Base-by-base conservation (phyloP, 2,113 vertebrate species). In the Gorsachius goisagi region DNA sequence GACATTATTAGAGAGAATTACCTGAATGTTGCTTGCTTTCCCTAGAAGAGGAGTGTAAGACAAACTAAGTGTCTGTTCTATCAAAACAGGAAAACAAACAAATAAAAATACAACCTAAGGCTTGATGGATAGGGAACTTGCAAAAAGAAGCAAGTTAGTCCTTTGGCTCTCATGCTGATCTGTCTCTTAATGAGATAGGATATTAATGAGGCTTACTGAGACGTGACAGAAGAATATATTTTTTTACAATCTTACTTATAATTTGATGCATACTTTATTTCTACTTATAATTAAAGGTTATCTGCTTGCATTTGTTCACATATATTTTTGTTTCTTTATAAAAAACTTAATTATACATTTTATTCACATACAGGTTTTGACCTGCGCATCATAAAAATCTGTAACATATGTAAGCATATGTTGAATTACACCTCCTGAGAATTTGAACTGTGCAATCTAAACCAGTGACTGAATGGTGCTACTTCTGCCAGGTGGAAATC, bases 1-100 rank as follows among this genome's bases (percentile, higher is more conserved):
- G 47, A 59, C 59, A 81, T 89, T 87, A 92, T 95, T 86, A 81
- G 55, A 74, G 47, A 47, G 69, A 93, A 75, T 89, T 88, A 92
- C 83, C 82, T 79, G 73, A 78, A 67, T 1, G 5, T 24, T 93
- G 10, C 41, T 89, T 87, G 5, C n/a, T 74, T 86, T 88, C 39
- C 39, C 20, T 75, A 3, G 33, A 12, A 75, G 19, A 28, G 18
- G 14, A 59, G 4, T 20, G 8, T 55, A 35, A 84, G 37, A 62
- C 12, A 86, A 69, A 83, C 15, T 9, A 35, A 35, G 28, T 50
- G 60, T 67, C 81, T 47, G 2, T 72, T 33, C 41, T 63, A 8
- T 67, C 12, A 67, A 74, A 89, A 55, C 7, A 58, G 26, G 53
- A 73, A 74, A 73, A 33, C 19, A 78, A 47, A 8, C 44, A 49